These are phyloP conservation scores for Erpobdella octoculata DNA, from an alignment of 2,888 invertebrate genomes.

Conservation along the genomic window DNA sequence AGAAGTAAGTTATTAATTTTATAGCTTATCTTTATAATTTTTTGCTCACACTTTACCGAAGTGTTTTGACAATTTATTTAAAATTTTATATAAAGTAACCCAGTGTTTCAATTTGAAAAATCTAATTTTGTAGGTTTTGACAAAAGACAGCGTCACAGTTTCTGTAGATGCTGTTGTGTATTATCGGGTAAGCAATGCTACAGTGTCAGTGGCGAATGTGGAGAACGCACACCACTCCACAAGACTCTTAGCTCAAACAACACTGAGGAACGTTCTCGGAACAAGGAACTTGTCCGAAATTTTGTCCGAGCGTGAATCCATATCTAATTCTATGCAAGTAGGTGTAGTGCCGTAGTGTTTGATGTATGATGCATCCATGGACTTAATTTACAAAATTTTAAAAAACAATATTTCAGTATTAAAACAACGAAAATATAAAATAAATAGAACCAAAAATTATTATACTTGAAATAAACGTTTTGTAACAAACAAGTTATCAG, in stretches of 20 bases:
- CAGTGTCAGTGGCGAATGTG: conserved; percentile 88
- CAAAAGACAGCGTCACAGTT: conserved; percentile 83
- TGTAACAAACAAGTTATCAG: too few species aligned
- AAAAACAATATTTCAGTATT: too few species aligned
- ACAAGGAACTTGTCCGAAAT: conserved; percentile 91
- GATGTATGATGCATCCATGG: too few species aligned
- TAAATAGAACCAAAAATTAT: too few species aligned
- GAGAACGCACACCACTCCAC: conserved; percentile 93
- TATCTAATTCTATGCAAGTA: conserved; percentile 74
- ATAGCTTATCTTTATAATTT: neutral
- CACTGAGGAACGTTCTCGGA: conserved; percentile 76
- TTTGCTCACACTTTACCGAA: too few species aligned
- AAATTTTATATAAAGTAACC: too few species aligned
- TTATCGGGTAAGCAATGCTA: conserved; percentile 79
- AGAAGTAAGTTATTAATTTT: conserved; percentile 63
- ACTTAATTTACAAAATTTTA: too few species aligned
- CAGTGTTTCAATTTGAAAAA: too few species aligned
- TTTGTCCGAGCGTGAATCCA: conserved; percentile 85
- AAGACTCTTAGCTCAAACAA: conserved; percentile 63
- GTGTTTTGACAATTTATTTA: too few species aligned
- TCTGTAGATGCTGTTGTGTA: conserved; percentile 76
- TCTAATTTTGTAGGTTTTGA: conserved; percentile 32
- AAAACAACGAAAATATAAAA: too few species aligned
- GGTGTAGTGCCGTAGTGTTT: too few species aligned
- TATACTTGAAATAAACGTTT: too few species aligned